Evolutionary conservation across 1,140 invertebrate species (phyloP).

Genomic region (Drosophila truncata): DNA sequence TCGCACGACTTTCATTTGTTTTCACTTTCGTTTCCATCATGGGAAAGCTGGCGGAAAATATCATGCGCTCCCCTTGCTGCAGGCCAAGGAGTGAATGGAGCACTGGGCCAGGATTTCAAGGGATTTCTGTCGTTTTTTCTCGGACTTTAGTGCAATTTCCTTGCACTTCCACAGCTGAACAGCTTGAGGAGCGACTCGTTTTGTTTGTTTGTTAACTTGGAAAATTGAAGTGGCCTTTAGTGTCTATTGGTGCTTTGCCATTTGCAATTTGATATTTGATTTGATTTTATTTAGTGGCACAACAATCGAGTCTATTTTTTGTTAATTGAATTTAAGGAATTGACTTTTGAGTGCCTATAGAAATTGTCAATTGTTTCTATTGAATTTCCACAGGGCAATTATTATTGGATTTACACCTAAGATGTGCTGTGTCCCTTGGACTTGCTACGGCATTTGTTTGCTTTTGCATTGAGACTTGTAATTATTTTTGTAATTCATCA

Average conservation of each 20-base stretch:
- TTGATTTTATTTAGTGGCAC: constrained; percentile 7
- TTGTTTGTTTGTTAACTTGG: constrained; percentile 24
- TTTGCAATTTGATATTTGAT: constrained; percentile 30
- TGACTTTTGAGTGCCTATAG: constrained; percentile 43
- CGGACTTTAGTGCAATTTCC: constrained; percentile 34
- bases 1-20: constrained; percentile 78
- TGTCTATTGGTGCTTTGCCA: constrained; percentile 6
- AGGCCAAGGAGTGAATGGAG: neutral
- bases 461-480: constrained; percentile 26
- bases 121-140: constrained; percentile 26
- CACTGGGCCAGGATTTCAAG: constrained; percentile 13
- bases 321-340: constrained; percentile 28
- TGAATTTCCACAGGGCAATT: constrained; percentile 49
- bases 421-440: constrained; percentile 12
- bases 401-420: constrained; percentile 61
- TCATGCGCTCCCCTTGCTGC: constrained; percentile 4
- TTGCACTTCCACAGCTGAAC: constrained; percentile 19
- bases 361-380: constrained; percentile 28
- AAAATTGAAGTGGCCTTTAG: constrained; percentile 31
- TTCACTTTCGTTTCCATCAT: constrained; percentile 65
- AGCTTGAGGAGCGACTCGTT: constrained; percentile 3
- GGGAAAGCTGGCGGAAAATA: constrained; percentile 45
- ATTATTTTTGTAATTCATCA: constrained; percentile 46
- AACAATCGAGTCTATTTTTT: constrained; percentile 28
- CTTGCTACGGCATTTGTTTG: constrained; percentile 16